phyloP scores from a whole-genome alignment of 2,888 invertebrate species.

The Himalopsyche japonica region DNA sequence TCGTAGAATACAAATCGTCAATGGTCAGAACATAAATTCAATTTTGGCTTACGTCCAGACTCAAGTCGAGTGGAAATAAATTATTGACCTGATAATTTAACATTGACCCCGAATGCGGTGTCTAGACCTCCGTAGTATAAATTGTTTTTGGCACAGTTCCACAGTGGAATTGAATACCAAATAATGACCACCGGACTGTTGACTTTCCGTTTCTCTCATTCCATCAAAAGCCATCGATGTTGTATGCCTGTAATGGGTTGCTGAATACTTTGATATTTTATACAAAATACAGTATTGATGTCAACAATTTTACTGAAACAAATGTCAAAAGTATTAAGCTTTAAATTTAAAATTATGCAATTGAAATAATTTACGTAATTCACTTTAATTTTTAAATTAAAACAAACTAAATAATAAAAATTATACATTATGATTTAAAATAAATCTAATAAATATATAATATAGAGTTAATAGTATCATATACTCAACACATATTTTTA shows the following conservation, averaged over 20 bases:
- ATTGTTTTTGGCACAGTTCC: neutral
- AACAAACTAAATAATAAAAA: too few species aligned
- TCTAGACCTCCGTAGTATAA: neutral
- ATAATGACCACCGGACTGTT: neutral
- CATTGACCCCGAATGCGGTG: neutral
- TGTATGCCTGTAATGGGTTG: neutral
- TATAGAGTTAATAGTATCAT: too few species aligned
- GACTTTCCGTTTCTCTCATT: neutral
- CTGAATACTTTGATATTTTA: neutral
- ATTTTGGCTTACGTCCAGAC: neutral
- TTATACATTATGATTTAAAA: too few species aligned
- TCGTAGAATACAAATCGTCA: neutral
- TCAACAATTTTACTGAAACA: too few species aligned
- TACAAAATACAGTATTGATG: neutral
- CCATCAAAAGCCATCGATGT: neutral
- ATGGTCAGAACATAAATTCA: neutral
- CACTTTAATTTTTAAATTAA: too few species aligned
- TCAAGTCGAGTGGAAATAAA: neutral
- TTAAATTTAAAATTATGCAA: too few species aligned
- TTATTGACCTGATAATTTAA: neutral
- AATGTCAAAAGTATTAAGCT: too few species aligned
- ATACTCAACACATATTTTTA: too few species aligned
- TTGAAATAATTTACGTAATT: too few species aligned
- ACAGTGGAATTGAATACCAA: neutral
- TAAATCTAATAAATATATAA: too few species aligned